These are phyloP conservation scores for Diplolepis rosae DNA, from an alignment of 2,888 invertebrate genomes.

Conservation along the genomic window DNA sequence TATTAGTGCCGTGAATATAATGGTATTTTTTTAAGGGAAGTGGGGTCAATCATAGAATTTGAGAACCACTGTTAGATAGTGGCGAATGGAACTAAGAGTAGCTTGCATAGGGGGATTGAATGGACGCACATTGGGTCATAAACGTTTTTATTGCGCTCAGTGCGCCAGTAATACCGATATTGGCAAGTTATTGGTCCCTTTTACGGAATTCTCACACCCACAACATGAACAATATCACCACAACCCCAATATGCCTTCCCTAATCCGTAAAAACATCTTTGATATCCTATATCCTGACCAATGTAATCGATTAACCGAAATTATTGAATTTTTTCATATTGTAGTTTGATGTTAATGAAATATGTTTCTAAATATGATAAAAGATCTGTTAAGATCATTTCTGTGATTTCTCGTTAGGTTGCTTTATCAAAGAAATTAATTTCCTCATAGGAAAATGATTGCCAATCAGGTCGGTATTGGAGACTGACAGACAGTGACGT, in stretches of 20 bases:
- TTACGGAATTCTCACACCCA: slow-evolving; percentile 48
- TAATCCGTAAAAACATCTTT: slow-evolving; percentile 62
- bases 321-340: not conserved
- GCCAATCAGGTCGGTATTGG: too few relatives aligned
- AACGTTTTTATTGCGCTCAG: slow-evolving; percentile 73
- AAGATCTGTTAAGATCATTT: too few relatives aligned
- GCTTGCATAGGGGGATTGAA: slow-evolving; percentile 55
- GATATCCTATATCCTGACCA: not conserved
- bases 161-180: slow-evolving; percentile 71
- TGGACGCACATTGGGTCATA: slow-evolving; percentile 68
- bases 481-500: too few relatives aligned
- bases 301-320: not conserved
- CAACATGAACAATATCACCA: slow-evolving; percentile 51
- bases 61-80: slow-evolving; percentile 50
- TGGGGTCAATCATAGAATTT: not conserved
- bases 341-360: too few relatives aligned
- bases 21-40: not conserved
- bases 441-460: too few relatives aligned
- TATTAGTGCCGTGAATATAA: not conserved
- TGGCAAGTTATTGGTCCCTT: slow-evolving; percentile 71
- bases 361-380: too few relatives aligned
- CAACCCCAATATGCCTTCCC: slow-evolving; percentile 54
- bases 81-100: slow-evolving; percentile 43
- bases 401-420: too few relatives aligned
- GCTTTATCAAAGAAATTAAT: too few relatives aligned